Evolutionary conservation across 2,113 vertebrate genomes (phyloP).

Genomic region (Stercorarius parasiticus): DNA sequence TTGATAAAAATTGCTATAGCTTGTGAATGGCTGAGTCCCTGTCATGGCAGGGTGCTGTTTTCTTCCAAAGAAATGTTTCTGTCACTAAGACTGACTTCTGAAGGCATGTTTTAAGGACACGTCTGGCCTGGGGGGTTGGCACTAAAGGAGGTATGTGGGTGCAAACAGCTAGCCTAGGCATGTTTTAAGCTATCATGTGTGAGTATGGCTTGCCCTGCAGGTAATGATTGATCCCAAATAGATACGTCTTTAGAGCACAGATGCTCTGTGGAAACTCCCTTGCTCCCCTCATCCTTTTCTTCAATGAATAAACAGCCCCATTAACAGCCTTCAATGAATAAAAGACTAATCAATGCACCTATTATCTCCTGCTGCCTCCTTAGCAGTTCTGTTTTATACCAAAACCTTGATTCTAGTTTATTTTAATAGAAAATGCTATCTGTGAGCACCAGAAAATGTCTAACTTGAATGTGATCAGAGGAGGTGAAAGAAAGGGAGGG

Average conservation of each 20-base stretch:
- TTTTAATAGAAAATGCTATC: neutral
- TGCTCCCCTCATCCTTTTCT: neutral
- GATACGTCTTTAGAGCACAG: neutral
- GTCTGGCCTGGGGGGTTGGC: conserved; percentile 23
- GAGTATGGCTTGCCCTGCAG: conserved; percentile 2
- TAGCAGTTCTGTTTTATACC: neutral
- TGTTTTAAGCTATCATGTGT: neutral
- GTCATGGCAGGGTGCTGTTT: neutral
- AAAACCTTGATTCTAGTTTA: neutral
- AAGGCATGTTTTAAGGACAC: conserved; percentile 17
- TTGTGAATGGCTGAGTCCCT: neutral
- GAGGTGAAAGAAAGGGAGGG: neutral
- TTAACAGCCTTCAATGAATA: neutral
- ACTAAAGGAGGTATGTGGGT: neutral
- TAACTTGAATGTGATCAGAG: neutral
- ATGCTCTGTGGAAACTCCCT: neutral
- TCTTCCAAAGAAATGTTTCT: neutral
- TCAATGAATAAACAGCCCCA: neutral
- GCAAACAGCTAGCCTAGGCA: conserved; percentile 4
- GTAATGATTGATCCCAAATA: neutral
- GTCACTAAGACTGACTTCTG: neutral
- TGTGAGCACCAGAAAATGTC: neutral
- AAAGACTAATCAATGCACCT: neutral
- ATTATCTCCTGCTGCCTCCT: neutral
- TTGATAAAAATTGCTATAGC: neutral